These are phyloP conservation scores for Gephyroberyx darwinii DNA, from an alignment of 2,797 vertebrate genomes.

Conservation along the genomic window DNA sequence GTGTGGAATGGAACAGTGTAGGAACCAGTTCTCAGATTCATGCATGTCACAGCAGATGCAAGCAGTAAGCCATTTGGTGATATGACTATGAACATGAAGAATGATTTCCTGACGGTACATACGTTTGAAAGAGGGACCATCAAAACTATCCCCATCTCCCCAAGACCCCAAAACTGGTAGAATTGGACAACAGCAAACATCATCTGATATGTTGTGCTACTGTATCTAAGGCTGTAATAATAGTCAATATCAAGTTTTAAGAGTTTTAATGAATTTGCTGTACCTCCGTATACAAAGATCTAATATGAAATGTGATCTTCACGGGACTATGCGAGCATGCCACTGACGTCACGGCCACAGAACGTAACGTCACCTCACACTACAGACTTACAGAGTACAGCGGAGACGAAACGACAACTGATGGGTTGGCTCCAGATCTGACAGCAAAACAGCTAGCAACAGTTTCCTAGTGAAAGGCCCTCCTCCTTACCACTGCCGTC, in stretches of 20 bases:
- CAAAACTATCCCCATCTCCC: conserved; percentile 29
- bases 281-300: conserved; percentile 44
- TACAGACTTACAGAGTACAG: conserved; percentile 80
- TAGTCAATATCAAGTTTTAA: neutral
- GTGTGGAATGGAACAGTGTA: conserved; percentile 44
- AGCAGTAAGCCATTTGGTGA: conserved; percentile 62
- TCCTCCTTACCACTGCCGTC: conserved; percentile 81
- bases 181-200: neutral
- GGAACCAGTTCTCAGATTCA: conserved; percentile 49
- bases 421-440: conserved; percentile 74
- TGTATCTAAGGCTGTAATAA: conserved; percentile 15
- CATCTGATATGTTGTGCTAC: neutral
- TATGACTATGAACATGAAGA: conserved; percentile 59
- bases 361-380: conserved; percentile 73
- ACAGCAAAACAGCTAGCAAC: conserved; percentile 74
- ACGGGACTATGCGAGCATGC: conserved; percentile 80
- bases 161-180: neutral
- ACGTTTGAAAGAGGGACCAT: conserved; percentile 24
- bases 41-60: conserved; percentile 71
- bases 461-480: conserved; percentile 62
- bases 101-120: conserved; percentile 47
- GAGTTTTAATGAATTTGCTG: conserved; percentile 46
- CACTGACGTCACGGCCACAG: conserved; percentile 78
- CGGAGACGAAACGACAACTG: conserved; percentile 75
- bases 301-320: conserved; percentile 67